Percentiles rank a stretch among this genome's conserved stretches.
Evolutionary conservation across 2,888 invertebrate species (phyloP).

Genomic region (Acanthoscelides obtectus): DNA sequence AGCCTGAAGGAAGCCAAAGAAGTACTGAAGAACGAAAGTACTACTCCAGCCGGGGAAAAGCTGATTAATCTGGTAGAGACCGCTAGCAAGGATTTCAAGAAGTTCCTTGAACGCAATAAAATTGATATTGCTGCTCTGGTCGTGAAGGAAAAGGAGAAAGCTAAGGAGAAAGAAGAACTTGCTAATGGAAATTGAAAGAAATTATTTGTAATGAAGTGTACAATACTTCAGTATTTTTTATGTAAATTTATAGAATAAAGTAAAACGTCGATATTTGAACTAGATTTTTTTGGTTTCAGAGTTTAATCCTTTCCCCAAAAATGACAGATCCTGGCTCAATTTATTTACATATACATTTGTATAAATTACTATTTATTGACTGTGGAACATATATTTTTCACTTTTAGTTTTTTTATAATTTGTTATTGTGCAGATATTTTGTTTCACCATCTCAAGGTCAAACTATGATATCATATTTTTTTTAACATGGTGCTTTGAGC

Average conservation of each 20-base stretch:
- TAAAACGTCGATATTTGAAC: background rate
- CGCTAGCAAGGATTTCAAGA: conserved; percentile 50
- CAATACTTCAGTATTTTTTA: background rate
- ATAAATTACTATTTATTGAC: no score
- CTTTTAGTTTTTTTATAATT: no score
- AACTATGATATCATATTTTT: no score
- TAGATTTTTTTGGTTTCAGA: no score
- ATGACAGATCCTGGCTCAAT: no score
- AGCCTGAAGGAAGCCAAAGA: conserved; percentile 48
- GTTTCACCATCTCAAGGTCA: no score
- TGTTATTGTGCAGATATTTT: no score
- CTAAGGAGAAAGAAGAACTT: background rate
- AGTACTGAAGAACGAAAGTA: conserved; percentile 51
- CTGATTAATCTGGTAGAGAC: conserved; percentile 49
- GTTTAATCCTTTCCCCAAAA: no score
- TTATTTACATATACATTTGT: no score
- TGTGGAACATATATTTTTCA: no score
- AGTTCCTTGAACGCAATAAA: conserved; percentile 50
- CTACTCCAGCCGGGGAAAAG: conserved; percentile 54
- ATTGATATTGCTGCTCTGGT: conserved; percentile 19
- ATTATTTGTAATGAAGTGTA: background rate
- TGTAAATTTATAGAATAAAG: background rate
- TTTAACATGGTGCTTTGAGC: no score
- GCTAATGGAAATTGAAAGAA: background rate
- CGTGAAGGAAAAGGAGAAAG: background rate